A percentile compares a stretch with the other conserved stretches of the same genome.
Conservation (phyloP, 2,888 invertebrate genomes). For the Trissoscelio sp. region DNA sequence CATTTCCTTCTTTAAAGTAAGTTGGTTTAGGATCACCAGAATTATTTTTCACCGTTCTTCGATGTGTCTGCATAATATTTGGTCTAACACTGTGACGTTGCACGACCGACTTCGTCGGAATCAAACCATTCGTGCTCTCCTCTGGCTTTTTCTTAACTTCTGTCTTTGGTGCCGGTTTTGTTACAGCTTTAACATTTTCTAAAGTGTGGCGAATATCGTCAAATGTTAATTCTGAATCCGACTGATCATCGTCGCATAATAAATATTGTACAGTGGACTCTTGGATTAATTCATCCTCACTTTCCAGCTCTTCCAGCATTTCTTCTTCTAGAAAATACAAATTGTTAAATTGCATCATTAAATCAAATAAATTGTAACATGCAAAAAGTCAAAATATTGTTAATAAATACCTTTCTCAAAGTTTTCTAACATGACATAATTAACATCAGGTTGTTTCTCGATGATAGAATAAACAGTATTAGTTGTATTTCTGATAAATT, state of each 20-base stretch:
- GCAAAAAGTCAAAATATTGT: neutral
- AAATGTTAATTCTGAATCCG: slow-evolving; percentile 80
- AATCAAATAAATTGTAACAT: too few species aligned
- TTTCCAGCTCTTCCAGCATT: slow-evolving; percentile 69
- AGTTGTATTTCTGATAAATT: slow-evolving; percentile 10
- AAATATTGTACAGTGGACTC: slow-evolving; percentile 81
- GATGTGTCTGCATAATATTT: slow-evolving; percentile 62
- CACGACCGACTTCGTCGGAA: slow-evolving; percentile 35
- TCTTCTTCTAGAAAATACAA: slow-evolving; percentile 36
- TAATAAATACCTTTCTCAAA: slow-evolving; percentile 35
- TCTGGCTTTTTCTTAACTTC: slow-evolving; percentile 40
- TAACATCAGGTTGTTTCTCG: slow-evolving; percentile 44
- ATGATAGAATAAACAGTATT: slow-evolving; percentile 42
- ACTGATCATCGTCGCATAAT: slow-evolving; percentile 77
- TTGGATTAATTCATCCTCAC: slow-evolving; percentile 76
- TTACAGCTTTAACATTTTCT: slow-evolving; percentile 40
- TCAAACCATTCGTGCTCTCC: slow-evolving; percentile 53
- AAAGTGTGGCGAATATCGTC: slow-evolving; percentile 79
- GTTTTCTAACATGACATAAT: slow-evolving; percentile 53
- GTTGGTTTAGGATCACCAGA: slow-evolving; percentile 29
- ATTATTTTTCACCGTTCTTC: slow-evolving; percentile 42
- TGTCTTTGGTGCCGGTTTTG: slow-evolving; percentile 34
- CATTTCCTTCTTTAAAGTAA: slow-evolving; percentile 41
- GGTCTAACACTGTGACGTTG: slow-evolving; percentile 58
- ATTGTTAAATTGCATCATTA: too few species aligned